A percentile compares a stretch with the other conserved stretches of the same genome.
Conservation (phyloP, 2,888 invertebrate genomes). For the Sipunculus nudus region DNA sequence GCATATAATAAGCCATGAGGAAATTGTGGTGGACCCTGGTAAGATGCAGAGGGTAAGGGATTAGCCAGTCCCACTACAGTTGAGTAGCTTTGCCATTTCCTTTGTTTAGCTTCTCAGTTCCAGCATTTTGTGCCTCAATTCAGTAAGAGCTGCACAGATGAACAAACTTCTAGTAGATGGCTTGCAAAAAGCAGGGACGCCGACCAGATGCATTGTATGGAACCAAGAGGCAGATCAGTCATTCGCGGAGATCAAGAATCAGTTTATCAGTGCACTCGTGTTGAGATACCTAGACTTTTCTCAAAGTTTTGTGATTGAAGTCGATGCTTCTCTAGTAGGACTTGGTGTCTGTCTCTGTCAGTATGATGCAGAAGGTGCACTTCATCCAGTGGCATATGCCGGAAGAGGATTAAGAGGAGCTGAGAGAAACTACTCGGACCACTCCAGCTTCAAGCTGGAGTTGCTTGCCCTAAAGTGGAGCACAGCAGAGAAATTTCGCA, state of each 20-base stretch:
- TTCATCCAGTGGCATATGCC: background rate
- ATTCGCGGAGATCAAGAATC: background rate
- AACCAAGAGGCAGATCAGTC: background rate
- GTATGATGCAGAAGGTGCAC: background rate
- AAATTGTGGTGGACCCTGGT: background rate
- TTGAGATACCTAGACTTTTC: background rate
- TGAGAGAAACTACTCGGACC: background rate
- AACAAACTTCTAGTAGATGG: background rate
- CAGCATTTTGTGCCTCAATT: background rate
- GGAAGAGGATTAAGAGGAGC: background rate
- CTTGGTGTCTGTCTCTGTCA: background rate
- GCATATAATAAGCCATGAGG: background rate
- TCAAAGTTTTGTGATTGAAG: background rate
- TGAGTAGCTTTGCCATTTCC: background rate
- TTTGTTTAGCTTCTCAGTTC: background rate
- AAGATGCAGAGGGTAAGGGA: background rate
- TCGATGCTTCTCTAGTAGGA: background rate
- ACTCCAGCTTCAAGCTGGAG: background rate
- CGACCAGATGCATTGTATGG: background rate
- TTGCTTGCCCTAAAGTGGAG: background rate
- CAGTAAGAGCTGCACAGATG: background rate
- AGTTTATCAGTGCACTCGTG: background rate
- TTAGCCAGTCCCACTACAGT: background rate
- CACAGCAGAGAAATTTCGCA: background rate
- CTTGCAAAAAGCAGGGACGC: background rate